Conservation (phyloP, 2,888 invertebrate genomes). For the Cantharis rufa region DNA sequence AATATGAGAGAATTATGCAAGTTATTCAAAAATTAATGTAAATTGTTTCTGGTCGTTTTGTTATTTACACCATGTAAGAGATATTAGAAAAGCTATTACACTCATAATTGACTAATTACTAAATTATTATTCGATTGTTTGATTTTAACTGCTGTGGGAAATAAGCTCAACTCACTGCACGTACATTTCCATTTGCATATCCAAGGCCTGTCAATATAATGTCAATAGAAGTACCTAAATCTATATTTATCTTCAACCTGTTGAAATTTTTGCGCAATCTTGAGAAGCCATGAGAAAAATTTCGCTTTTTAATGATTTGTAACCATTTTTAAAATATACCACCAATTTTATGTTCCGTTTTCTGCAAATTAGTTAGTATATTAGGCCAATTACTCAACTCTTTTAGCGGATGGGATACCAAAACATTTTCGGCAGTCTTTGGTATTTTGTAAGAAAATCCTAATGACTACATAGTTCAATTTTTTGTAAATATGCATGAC, state of each 20-base stretch:
- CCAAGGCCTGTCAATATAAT: background rate
- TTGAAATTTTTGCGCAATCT: background rate
- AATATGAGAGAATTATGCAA: slow-evolving; percentile 1
- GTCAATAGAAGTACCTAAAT: background rate
- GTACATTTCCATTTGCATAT: background rate
- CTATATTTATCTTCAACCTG: background rate
- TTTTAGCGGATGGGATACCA: background rate
- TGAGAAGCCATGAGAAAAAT: background rate
- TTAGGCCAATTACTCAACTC: background rate
- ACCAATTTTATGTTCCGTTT: too few species aligned
- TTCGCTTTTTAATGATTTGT: background rate
- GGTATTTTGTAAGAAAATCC: background rate
- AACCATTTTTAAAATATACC: background rate
- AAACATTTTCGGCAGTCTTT: background rate
- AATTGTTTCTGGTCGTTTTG: background rate
- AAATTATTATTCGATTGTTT: background rate
- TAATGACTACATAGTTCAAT: background rate
- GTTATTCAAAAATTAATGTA: slow-evolving; percentile 2
- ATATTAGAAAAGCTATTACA: slow-evolving; percentile 1
- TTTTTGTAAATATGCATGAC: background rate
- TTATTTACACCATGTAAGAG: background rate
- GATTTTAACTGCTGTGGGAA: background rate
- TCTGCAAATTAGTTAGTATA: background rate
- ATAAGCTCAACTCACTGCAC: background rate
- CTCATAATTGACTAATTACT: background rate